Evolutionary conservation across 2,888 invertebrate genomes (phyloP).

Genomic region (Hipparchia semele): DNA sequence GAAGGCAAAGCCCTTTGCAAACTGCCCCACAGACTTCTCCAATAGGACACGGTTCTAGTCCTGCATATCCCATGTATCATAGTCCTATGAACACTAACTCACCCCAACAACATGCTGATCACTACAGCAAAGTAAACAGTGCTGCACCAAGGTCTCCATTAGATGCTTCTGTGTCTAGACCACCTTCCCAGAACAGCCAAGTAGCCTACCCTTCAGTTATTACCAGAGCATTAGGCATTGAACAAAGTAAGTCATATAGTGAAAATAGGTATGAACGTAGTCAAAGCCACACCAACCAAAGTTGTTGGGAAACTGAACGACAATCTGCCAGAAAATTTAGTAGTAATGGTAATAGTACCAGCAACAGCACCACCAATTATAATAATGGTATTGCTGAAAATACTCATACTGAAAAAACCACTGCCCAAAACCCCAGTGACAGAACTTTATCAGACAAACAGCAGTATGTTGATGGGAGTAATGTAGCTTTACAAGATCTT

Average conservation of each 20-base stretch:
- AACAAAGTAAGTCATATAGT: conserved; percentile 80
- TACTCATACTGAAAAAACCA: conserved; percentile 72
- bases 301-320: conserved; percentile 84
- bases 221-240: conserved; percentile 87
- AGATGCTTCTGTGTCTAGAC: conserved; percentile 86
- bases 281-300: conserved; percentile 73
- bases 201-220: conserved; percentile 93
- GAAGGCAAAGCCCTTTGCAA: conserved; percentile 87
- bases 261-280: conserved; percentile 82
- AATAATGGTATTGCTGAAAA: conserved; percentile 71
- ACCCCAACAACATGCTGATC: conserved; percentile 86
- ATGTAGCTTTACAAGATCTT: conserved; percentile 86
- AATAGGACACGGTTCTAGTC: conserved; percentile 88
- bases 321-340: conserved; percentile 77
- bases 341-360: conserved; percentile 69
- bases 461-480: conserved; percentile 85
- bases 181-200: conserved; percentile 83
- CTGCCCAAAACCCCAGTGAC: conserved; percentile 70
- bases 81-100: conserved; percentile 91
- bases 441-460: conserved; percentile 82
- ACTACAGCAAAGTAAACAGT: conserved; percentile 75
- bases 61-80: conserved; percentile 92
- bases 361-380: conserved; percentile 70
- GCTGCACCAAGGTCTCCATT: conserved; percentile 87
- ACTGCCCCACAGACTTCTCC: conserved; percentile 89